A percentile compares a stretch with the other conserved stretches of the same genome.
Evolutionary conservation across 2,888 invertebrate genomes (phyloP).

Genomic region (Linyphia triangularis): DNA sequence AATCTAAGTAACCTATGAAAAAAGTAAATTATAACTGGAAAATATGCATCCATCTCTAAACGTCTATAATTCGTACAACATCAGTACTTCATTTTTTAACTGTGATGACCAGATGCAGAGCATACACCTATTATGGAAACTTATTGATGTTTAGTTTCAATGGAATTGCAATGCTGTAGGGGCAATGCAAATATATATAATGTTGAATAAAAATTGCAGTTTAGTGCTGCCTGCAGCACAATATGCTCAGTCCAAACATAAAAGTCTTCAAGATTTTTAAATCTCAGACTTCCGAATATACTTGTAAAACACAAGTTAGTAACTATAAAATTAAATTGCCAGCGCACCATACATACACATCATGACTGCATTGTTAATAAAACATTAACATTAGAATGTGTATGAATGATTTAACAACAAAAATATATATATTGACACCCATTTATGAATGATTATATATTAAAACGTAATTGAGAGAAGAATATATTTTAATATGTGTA

Average conservation of each 20-base stretch:
- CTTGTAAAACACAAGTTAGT: neutral
- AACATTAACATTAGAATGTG: conserved; percentile 1
- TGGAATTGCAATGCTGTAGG: neutral
- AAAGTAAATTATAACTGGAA: neutral
- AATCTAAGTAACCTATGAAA: no score
- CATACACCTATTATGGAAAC: neutral
- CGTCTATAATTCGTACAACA: conserved; percentile 7
- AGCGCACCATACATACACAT: neutral
- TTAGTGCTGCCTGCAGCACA: conserved; percentile 58
- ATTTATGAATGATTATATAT: neutral
- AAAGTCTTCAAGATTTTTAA: neutral
- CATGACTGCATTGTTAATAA: neutral
- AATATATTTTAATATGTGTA: conserved; percentile 23
- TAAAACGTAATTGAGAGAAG: neutral
- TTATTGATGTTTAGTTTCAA: neutral
- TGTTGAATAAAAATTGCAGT: neutral
- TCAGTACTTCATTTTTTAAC: neutral
- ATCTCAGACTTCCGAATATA: neutral
- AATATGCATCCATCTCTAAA: neutral
- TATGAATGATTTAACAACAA: conserved; percentile 8
- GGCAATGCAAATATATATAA: conserved; percentile 1
- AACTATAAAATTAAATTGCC: neutral
- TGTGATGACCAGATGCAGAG: neutral
- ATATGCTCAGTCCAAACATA: neutral
- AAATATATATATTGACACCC: conserved; percentile 15